Evolutionary conservation across 2,113 vertebrate genomes (phyloP).

Genomic region (Pantherophis guttatus): DNA sequence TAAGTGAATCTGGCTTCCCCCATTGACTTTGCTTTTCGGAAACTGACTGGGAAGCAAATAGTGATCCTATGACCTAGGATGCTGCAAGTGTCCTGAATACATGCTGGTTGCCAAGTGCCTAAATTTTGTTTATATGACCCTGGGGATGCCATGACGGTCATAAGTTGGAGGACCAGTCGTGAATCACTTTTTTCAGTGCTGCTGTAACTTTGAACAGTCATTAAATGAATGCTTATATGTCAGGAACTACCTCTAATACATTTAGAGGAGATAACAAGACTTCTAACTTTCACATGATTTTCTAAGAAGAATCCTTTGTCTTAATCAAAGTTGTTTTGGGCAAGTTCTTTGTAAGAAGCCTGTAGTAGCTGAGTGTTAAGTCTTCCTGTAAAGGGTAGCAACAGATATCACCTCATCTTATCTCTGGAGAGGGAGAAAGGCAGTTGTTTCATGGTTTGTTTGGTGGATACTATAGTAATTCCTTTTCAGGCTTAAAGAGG

Average conservation of each 20-base stretch:
- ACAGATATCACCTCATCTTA: neutral
- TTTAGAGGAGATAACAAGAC: neutral
- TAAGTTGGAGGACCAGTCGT: neutral
- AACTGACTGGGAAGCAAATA: neutral
- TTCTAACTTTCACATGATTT: neutral
- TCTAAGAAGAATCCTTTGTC: neutral
- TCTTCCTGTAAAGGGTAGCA: neutral
- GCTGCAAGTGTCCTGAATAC: neutral
- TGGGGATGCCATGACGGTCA: neutral
- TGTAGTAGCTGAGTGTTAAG: neutral
- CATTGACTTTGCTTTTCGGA: neutral
- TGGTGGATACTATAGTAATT: neutral
- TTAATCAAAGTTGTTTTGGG: neutral
- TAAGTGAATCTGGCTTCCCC: neutral
- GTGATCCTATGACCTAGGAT: neutral
- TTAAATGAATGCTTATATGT: neutral
- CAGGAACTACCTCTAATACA: neutral
- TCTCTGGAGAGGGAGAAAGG: neutral
- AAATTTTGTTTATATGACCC: neutral
- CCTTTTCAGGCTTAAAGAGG: neutral
- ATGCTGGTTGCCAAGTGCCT: neutral
- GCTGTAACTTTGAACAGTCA: neutral
- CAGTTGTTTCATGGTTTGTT: neutral
- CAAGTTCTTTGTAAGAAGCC: neutral
- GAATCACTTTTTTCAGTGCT: neutral